A percentile compares a stretch with the other conserved stretches of the same genome.
These are phyloP conservation scores for Acheta domesticus DNA, from an alignment of 2,888 invertebrate species.

Conservation along the genomic window DNA sequence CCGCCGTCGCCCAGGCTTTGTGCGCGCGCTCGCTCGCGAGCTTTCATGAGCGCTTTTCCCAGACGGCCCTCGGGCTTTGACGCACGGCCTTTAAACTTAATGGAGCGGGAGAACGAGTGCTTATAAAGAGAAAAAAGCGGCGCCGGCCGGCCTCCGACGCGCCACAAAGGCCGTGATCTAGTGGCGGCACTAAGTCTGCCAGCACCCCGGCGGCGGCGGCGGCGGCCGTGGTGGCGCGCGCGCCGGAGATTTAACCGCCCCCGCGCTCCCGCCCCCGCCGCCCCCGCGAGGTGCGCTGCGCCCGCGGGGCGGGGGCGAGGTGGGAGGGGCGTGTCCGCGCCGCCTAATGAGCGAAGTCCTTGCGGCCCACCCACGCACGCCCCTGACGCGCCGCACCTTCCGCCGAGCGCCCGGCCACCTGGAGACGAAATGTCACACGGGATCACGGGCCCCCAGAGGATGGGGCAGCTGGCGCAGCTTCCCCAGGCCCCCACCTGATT, in stretches of 20 bases:
- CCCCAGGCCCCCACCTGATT: too few relatives aligned
- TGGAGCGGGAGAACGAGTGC: constrained; percentile 25
- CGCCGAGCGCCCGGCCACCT: too few relatives aligned
- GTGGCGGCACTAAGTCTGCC: constrained; percentile 10
- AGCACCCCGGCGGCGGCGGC: background rate
- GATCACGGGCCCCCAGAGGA: too few relatives aligned
- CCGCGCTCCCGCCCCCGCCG: background rate
- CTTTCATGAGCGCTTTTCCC: constrained; percentile 6
- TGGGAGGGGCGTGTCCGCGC: too few relatives aligned
- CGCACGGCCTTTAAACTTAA: constrained; percentile 25
- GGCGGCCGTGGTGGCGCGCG: too few relatives aligned
- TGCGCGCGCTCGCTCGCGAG: background rate
- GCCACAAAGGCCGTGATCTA: constrained; percentile 18
- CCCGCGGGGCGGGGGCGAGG: too few relatives aligned
- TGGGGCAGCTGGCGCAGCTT: too few relatives aligned
- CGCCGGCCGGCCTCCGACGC: constrained; percentile 18
- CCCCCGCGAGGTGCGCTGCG: background rate
- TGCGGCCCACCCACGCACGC: too few relatives aligned
- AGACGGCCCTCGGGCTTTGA: constrained; percentile 18
- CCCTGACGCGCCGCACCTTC: too few relatives aligned
- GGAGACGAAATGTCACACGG: too few relatives aligned
- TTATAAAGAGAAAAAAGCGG: constrained; percentile 20
- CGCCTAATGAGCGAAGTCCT: too few relatives aligned
- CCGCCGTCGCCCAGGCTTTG: background rate
- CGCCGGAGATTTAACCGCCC: constrained; percentile 3